A percentile compares a stretch with the other conserved stretches of the same genome.
phyloP scores from a whole-genome alignment of 1,140 invertebrate genomes.

The Eciton burchellii region DNA sequence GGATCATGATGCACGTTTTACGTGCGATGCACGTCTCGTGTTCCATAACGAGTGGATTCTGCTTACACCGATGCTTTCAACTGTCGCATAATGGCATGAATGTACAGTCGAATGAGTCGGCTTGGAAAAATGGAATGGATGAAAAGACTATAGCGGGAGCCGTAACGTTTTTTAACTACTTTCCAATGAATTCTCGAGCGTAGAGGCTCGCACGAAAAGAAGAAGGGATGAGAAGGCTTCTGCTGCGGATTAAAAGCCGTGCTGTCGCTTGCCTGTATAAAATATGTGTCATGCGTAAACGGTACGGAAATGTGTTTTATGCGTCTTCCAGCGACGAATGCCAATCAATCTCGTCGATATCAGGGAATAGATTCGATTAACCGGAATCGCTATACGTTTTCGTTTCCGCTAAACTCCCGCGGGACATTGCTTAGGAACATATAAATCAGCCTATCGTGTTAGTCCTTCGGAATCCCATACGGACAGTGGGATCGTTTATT shows the following conservation, averaged over 20 bases:
- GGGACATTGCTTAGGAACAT: conserved; percentile 50
- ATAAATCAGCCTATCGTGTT: conserved; percentile 66
- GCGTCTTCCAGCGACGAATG: conserved; percentile 15
- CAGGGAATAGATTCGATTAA: conserved; percentile 68
- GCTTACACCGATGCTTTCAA: conserved; percentile 37
- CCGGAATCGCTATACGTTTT: conserved; percentile 61
- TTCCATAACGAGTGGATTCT: conserved; percentile 30
- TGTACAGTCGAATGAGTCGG: background rate
- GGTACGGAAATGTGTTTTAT: conserved; percentile 19
- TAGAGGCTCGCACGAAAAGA: conserved; percentile 8
- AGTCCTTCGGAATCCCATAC: conserved; percentile 31
- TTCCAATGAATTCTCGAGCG: background rate
- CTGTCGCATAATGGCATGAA: conserved; percentile 27
- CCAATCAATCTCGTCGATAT: conserved; percentile 48
- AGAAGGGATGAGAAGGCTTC: conserved; percentile 4
- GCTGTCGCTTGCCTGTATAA: conserved; percentile 10
- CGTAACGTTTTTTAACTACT: conserved; percentile 21
- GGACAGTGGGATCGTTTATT: conserved; percentile 30
- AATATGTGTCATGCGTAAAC: conserved; percentile 18
- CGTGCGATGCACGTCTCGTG: background rate
- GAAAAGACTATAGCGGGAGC: conserved; percentile 30
- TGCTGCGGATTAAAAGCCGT: background rate
- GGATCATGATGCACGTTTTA: conserved; percentile 32
- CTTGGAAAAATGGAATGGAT: conserved; percentile 13
- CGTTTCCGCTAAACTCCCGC: conserved; percentile 38